phyloP scores from a whole-genome alignment of 2,797 vertebrate genomes.

The Macropodus opercularis region DNA sequence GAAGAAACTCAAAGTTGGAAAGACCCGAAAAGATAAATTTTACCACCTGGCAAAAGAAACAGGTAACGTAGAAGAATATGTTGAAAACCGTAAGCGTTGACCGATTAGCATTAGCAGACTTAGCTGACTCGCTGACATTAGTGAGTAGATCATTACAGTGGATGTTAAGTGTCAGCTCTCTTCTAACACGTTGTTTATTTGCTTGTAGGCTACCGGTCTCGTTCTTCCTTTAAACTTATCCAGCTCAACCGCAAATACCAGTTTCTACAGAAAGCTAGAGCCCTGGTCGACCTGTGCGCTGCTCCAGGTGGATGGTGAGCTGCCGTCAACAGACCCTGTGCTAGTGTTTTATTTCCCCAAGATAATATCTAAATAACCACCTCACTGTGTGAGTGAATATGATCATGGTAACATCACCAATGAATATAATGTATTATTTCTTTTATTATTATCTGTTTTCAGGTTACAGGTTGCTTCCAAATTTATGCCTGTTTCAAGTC shows the following conservation, averaged over 20 bases:
- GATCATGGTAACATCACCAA: too few species aligned
- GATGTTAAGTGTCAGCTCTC: not conserved
- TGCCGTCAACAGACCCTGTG: not conserved
- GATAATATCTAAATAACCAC: too few species aligned
- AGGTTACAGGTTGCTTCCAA: slow-evolving; percentile 97
- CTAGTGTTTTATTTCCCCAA: too few species aligned
- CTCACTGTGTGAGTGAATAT: too few species aligned
- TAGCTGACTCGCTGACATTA: not conserved
- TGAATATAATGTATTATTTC: too few species aligned
- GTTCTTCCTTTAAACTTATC: slow-evolving; percentile 97
- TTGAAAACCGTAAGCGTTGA: not conserved
- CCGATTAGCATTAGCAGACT: slow-evolving; percentile 21
- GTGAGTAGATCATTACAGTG: not conserved
- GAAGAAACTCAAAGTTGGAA: slow-evolving; percentile 95
- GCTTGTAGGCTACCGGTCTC: slow-evolving; percentile 91
- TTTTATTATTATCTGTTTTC: slow-evolving; percentile 14
- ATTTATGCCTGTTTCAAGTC: slow-evolving; percentile 97
- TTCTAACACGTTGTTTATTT: not conserved
- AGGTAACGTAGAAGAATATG: slow-evolving; percentile 70
- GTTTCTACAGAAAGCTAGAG: slow-evolving; percentile 93
- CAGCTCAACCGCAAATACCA: slow-evolving; percentile 96
- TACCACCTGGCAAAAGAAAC: slow-evolving; percentile 98
- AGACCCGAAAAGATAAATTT: slow-evolving; percentile 93
- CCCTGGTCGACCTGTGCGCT: slow-evolving; percentile 92
- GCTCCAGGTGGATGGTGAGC: slow-evolving; percentile 95